phyloP scores from a whole-genome alignment of 2,113 vertebrate genomes.

The Eulemur macaco region DNA sequence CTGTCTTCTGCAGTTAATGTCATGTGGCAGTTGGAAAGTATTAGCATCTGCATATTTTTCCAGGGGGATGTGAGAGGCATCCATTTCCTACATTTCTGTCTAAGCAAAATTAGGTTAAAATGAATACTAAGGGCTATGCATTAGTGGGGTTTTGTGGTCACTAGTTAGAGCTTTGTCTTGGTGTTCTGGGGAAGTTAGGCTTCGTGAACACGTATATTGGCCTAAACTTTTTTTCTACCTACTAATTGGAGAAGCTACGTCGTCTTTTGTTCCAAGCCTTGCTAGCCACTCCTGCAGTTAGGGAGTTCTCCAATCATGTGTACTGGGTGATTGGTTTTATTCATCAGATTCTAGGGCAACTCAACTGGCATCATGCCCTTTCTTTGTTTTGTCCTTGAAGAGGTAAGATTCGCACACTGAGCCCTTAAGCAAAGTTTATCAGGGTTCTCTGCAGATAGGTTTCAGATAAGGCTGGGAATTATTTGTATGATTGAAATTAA shows the following conservation, averaged over 20 bases:
- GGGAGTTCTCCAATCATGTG: background rate
- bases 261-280: background rate
- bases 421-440: background rate
- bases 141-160: background rate
- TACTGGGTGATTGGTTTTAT: background rate
- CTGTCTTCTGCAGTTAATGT: background rate
- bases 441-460: background rate
- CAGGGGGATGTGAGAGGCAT: background rate
- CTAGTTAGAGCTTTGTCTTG: background rate
- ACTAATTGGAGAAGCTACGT: background rate
- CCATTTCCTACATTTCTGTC: background rate
- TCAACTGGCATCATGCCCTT: background rate
- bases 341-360: background rate
- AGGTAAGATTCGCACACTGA: background rate
- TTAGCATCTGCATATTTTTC: background rate
- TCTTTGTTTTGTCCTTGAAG: conserved; percentile 25
- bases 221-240: background rate
- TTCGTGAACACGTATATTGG: background rate
- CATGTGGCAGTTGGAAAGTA: background rate
- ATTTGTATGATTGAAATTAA: background rate
- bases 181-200: background rate
- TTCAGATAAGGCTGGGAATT: background rate
- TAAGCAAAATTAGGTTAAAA: background rate
- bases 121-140: background rate
- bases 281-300: background rate